Evolutionary conservation across 2,113 vertebrate species (phyloP), one percentile per base, ranked within the genome.

Genomic region (Dendrocopos noguchii): DNA sequence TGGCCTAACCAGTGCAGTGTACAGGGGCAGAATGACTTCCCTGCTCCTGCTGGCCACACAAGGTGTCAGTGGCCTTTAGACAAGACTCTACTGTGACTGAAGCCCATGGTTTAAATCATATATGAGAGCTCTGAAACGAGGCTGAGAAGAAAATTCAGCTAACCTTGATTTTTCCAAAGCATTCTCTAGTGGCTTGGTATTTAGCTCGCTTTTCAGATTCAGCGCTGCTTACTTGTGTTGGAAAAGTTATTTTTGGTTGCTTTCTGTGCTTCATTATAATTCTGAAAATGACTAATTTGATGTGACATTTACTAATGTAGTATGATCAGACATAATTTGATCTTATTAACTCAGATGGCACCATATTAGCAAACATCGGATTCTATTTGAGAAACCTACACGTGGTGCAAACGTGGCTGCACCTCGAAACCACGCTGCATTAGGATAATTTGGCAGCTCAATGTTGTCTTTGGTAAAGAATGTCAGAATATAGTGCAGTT

Each of bases 311-410:
- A 89, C 97, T 97, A 97, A 97, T 97, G 92, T 94, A 93, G 94
- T 97, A 96, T 97, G 97, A 97, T 97, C 91, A 97, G 96, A 94
- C 71, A 94, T 97, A 97, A 97, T 97, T 97, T 97, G 97, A 97
- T 97, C 95, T 95, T 97, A 97, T 97, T 97, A 97, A 95, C 95
- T 97, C 34, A 91, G 95, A 97, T 97, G 63, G 72, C 92, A 92
- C 88, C 83, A 21, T 97, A 97, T 97, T 97, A 97, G 96, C 92
- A 96, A 97, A 97, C 95, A 97, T 97, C 84, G 34, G 88, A 65
- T 96, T 95, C 95, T 93, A 95, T 96, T 96, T 97, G 94, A 97
- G 94, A 95, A 95, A 94, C 96, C 72, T 89, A 76, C 84, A 86
- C 70, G 31, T 84, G 91, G 80, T 88, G 77, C 88, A 84, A 95